Evolutionary conservation across 2,113 vertebrate genomes (phyloP).

Genomic region (Halichoerus grypus): DNA sequence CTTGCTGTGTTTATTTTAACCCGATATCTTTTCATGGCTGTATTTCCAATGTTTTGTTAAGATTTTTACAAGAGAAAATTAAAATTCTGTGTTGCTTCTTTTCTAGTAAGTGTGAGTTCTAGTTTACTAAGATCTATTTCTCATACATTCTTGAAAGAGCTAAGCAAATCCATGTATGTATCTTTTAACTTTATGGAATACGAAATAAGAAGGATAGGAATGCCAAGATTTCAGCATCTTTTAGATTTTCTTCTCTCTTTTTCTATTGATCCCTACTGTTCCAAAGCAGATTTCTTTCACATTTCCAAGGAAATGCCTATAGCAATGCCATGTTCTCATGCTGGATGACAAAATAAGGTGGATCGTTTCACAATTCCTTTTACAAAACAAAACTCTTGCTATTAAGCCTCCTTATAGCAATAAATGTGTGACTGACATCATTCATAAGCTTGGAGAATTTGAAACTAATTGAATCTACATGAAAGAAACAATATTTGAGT

Average conservation of each 20-base stretch:
- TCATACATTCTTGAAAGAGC: not conserved
- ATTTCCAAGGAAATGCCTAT: not conserved
- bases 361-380: not conserved
- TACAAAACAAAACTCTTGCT: not conserved
- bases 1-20: slow-evolving; percentile 48
- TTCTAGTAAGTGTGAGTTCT: not conserved
- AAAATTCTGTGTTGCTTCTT: not conserved
- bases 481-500: not conserved
- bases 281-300: not conserved
- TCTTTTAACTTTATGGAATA: not conserved
- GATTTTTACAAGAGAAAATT: slow-evolving; percentile 35
- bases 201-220: not conserved
- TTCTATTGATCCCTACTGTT: not conserved
- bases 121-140: not conserved
- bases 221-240: not conserved
- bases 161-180: not conserved
- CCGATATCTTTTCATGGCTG: not conserved
- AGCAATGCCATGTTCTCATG: not conserved
- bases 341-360: not conserved
- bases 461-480: not conserved
- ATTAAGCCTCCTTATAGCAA: not conserved
- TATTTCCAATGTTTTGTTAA: not conserved
- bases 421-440: not conserved
- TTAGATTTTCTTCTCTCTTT: not conserved
- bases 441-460: not conserved